These are phyloP conservation scores for Habroteleia sp. DNA, from an alignment of 2,888 invertebrate genomes.

Conservation along the genomic window DNA sequence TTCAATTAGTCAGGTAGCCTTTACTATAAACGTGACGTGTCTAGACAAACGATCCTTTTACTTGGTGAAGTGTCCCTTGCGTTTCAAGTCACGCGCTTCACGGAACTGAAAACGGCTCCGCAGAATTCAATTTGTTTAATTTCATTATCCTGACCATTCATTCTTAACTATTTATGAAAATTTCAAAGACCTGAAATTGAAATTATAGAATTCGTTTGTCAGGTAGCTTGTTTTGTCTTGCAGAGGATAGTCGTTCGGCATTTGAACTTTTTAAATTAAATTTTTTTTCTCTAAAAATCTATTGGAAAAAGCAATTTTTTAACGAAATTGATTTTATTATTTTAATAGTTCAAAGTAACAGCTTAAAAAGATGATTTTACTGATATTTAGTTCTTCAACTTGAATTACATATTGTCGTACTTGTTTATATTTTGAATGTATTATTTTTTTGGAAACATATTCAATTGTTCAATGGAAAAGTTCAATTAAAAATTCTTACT, in stretches of 20 bases:
- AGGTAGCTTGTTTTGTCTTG: background rate
- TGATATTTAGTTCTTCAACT: too few species aligned
- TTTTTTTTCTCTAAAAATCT: background rate
- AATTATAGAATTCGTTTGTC: constrained; percentile 11
- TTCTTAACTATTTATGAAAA: constrained; percentile 34
- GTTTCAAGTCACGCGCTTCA: constrained; percentile 56
- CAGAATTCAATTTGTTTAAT: constrained; percentile 52
- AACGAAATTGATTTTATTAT: too few species aligned
- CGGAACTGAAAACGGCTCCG: constrained; percentile 42
- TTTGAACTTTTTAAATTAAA: constrained; percentile 13
- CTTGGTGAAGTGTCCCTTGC: constrained; percentile 30
- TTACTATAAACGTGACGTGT: constrained; percentile 32
- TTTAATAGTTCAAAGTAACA: too few species aligned
- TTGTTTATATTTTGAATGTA: too few species aligned
- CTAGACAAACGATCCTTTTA: constrained; percentile 46
- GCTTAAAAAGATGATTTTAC: too few species aligned
- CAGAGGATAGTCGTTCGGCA: background rate
- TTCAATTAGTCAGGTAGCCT: constrained; percentile 41
- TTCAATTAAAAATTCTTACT: too few species aligned
- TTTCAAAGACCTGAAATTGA: constrained; percentile 8
- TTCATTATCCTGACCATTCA: constrained; percentile 43
- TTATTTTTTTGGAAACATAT: too few species aligned
- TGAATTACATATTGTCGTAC: too few species aligned
- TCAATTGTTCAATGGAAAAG: too few species aligned
- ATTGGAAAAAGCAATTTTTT: too few species aligned